Evolutionary conservation across 1,140 invertebrate genomes (phyloP).

Genomic region (Penaeus vannamei): DNA sequence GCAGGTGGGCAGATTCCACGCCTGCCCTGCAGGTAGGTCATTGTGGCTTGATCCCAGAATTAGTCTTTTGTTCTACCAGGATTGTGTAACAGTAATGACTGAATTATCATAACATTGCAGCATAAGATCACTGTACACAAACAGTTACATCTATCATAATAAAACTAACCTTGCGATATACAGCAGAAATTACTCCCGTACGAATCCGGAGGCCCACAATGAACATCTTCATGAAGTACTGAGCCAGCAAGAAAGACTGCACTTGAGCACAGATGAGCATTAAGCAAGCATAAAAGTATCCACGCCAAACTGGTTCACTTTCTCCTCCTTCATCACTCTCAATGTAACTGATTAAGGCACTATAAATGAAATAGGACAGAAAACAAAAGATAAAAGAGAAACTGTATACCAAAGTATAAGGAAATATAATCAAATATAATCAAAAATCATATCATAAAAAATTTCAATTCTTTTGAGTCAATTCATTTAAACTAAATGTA

Average conservation of each 20-base stretch:
- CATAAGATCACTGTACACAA: neutral
- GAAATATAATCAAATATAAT: neutral
- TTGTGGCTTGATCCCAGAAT: no score
- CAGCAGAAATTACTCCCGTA: constrained; percentile 90
- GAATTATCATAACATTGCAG: neutral
- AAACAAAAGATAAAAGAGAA: neutral
- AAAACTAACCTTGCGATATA: constrained; percentile 86
- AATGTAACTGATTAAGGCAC: constrained; percentile 34
- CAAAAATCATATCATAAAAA: no score
- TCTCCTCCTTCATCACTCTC: constrained; percentile 37
- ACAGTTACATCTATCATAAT: neutral
- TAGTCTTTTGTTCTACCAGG: no score
- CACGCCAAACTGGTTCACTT: constrained; percentile 74
- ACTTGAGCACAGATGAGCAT: constrained; percentile 85
- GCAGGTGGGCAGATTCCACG: no score
- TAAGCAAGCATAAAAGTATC: constrained; percentile 74
- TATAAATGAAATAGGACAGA: constrained; percentile 11
- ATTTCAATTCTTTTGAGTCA: no score
- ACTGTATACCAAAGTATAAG: neutral
- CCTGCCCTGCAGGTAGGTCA: no score
- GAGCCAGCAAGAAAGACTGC: constrained; percentile 91
- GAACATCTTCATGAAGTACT: constrained; percentile 93
- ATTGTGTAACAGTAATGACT: neutral
- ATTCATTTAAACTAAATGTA: no score
- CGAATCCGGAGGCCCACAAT: constrained; percentile 91